Base-by-base conservation (phyloP, 2,888 invertebrate species). In the Pseudococcus longispinus region DNA sequence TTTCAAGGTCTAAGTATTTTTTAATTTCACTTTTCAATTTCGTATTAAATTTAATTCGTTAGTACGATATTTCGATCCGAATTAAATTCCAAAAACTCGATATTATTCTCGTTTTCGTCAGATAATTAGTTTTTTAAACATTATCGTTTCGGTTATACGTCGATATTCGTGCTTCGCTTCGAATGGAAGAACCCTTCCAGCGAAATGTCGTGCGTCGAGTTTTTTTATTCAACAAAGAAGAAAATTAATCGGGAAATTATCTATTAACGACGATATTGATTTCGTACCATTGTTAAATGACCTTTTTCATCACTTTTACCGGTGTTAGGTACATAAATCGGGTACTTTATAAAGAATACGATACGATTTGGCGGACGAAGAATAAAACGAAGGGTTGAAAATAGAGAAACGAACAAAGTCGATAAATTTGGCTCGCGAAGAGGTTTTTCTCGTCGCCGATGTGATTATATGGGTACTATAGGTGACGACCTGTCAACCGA, bases 341-440 rank as follows among this genome's bases (percentile, higher is more conserved):
- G 29, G 70, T 70, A 70, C 51, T 51, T 51, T 51, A 51, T 51
- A 51, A n/a, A 51, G 51, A 51, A 51, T 15, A 51, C 15, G 46
- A 13, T 15, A 15, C 46, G 46, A 46, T 46, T 46, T 46, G 15
- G 23, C 60, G 23, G 60, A 23, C 60, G 9, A 23, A 4, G 60
- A 60, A 60, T 37, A 37, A 37, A 37, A 37, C 37, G 37, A 37
- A 37, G 4, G 37, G 23, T 5, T 18, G 70, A 26, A 29, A 70
- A 29, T 2, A 29, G 18, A 4, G 18, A 29, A 70, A 18, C 29
- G 29, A 70, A 70, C 18, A 70, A 70, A 70, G 26, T 70, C 70
- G 70, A 70, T 70, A 70, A 70, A 70, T 70, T 70, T 70, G 70
- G 29, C 70, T 29, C 70, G 29, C 32, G 70, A 60, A 23, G 60